Evolutionary conservation across 2,797 vertebrate genomes (phyloP).

Genomic region (Lophotriccus pileatus): DNA sequence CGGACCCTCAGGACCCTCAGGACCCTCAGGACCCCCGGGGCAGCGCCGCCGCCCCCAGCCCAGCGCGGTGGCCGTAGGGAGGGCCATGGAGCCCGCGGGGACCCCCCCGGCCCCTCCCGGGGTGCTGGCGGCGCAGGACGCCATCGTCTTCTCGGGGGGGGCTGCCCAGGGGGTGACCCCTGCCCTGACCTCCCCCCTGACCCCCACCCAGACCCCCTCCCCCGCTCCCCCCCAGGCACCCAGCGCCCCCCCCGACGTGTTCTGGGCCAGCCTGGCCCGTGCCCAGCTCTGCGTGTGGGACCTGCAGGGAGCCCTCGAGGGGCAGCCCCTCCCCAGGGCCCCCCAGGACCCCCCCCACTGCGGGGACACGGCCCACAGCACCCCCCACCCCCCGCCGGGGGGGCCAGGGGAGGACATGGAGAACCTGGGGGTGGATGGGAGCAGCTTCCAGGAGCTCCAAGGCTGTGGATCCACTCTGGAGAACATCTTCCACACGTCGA

Average conservation of each 20-base stretch:
- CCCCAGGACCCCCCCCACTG: neutral
- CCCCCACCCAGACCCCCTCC: no score
- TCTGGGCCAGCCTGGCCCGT: neutral
- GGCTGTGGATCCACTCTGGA: fast-evolving
- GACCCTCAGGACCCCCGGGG: no score
- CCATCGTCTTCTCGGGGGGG: neutral
- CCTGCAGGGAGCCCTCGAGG: neutral
- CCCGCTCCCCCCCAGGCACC: neutral
- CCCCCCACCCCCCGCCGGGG: neutral
- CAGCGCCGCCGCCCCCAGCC: no score
- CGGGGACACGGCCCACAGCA: neutral
- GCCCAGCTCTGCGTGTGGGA: neutral
- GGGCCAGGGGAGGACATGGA: neutral
- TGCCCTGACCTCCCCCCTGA: no score
- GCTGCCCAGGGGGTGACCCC: neutral
- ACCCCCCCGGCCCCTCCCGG: neutral
- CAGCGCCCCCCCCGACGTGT: neutral
- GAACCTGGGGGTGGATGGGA: neutral
- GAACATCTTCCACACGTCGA: neutral
- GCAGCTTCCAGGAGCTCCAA: neutral
- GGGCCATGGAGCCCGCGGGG: neutral
- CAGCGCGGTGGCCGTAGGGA: neutral
- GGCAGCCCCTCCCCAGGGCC: neutral
- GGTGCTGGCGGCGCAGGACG: neutral
- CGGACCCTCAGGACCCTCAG: no score